Percentiles rank a stretch among this genome's conserved stretches.
Conservation (phyloP, 2,113 vertebrate species). For the Oreochromis niloticus region DNA sequence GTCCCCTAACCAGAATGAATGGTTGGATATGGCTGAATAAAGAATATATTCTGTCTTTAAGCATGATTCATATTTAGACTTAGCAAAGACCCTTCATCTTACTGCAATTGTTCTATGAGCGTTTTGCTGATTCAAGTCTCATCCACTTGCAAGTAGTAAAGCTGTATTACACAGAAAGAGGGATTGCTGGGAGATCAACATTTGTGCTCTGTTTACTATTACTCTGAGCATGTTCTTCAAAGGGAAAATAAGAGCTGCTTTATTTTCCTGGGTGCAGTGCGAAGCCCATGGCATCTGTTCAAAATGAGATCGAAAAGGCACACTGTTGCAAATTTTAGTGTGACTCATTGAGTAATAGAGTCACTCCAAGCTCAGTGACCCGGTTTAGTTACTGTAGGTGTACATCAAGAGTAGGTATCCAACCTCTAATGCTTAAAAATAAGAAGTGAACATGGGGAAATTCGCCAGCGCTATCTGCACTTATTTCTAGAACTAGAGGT, state of each 20-base stretch:
- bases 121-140: conserved; percentile 45
- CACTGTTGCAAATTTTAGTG: conserved; percentile 31
- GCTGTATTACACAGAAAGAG: conserved; percentile 33
- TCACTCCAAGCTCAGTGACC: conserved; percentile 36
- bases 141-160: conserved; percentile 36
- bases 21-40: neutral
- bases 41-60: conserved; percentile 2
- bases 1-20: conserved; percentile 21
- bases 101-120: conserved; percentile 6
- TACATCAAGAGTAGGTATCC: neutral
- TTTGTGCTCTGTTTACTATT: conserved; percentile 30
- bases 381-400: conserved; percentile 17
- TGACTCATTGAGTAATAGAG: conserved; percentile 22
- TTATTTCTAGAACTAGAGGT: conserved; percentile 7
- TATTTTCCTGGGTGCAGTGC: conserved; percentile 19
- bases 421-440: conserved; percentile 35
- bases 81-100: conserved; percentile 6
- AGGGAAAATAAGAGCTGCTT: conserved; percentile 27
- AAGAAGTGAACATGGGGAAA: conserved; percentile 8
- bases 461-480: neutral
- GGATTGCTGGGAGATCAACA: conserved; percentile 44
- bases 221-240: conserved; percentile 16
- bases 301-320: conserved; percentile 36
- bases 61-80: conserved; percentile 23
- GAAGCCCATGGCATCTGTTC: conserved; percentile 43